Base-by-base conservation (phyloP, 2,888 invertebrate genomes). In the Zygogramma bicolorata region DNA sequence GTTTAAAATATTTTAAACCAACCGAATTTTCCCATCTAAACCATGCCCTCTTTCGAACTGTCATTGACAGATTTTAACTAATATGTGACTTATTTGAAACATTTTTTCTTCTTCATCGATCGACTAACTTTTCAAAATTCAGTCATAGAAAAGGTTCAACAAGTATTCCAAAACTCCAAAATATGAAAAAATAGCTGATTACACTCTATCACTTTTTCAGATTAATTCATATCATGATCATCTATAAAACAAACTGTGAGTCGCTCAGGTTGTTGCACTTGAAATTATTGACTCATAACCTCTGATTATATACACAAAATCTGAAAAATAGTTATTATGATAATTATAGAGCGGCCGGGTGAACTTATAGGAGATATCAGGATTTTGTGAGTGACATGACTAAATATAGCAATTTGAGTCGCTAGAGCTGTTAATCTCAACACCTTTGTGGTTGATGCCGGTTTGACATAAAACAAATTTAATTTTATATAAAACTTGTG, bases 331-430 rank as follows among this genome's bases (percentile, higher is more conserved):
- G 77, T 79, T 75, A 79, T 81, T 81, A 79, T 74, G 73, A 78
- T 81, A 79, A 81, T 81, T 81, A 81, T 66, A 81, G 79, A 77
- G 79, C 81, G 81, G 81, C 72, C 49, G 61, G 68, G 70, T 57
- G 67, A 49, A 58, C 34, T 68, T 69, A 61, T 69, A 63, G 73
- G 53, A 70, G 61, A 71, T 73, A 68, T 68, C 70, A 71, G 68
- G 65, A 70, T 73, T 74, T 74, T 71, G 71, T 77, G 75, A 77
- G 74, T 77, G 77, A 77, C 77, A 77, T 71, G 75, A 65, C 74
- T 75, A 77, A 77, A 75, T 75, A 75, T 77, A 77, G 77, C 73
- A 75, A 74, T 75, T 75, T 75, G 25, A 49, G 22, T 65, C 34
- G 34, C 63, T 63, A 31, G 65, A 70, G 69, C 71, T 74, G 75